These are phyloP conservation scores for Xestia xanthographa DNA, from an alignment of 2,888 invertebrate genomes.

Conservation along the genomic window DNA sequence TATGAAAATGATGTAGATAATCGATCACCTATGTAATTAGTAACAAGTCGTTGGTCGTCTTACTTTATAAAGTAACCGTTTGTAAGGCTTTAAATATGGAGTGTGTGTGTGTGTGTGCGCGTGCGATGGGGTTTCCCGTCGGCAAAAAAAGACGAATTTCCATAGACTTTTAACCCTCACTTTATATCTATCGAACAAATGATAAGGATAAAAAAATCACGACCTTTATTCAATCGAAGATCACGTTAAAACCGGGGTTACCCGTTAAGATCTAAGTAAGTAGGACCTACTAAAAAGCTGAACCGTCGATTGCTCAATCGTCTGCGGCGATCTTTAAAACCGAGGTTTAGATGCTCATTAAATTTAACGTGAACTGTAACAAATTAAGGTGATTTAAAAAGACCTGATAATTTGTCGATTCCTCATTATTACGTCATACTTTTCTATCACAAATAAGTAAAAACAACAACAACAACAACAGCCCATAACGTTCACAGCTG, in stretches of 20 bases:
- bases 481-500: too few relatives aligned
- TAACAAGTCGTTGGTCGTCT: background rate
- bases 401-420: background rate
- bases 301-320: conserved; percentile 38
- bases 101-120: too few relatives aligned
- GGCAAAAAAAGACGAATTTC: background rate
- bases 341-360: conserved; percentile 15
- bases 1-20: background rate
- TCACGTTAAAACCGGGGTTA: background rate
- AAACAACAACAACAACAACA: too few relatives aligned
- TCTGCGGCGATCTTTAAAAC: conserved; percentile 5
- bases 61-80: too few relatives aligned
- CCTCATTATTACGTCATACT: conserved; percentile 3
- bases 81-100: too few relatives aligned
- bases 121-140: background rate
- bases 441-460: conserved; percentile 2
- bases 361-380: conserved; percentile 38
- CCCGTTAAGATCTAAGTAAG: conserved; percentile 8
- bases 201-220: background rate
- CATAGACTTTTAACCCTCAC: background rate
- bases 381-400: conserved; percentile 31
- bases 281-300: conserved; percentile 34
- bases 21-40: background rate
- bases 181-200: background rate
- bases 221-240: background rate